These are phyloP conservation scores for Netelia fuscicornis DNA, from an alignment of 2,888 invertebrate genomes.

Conservation along the genomic window DNA sequence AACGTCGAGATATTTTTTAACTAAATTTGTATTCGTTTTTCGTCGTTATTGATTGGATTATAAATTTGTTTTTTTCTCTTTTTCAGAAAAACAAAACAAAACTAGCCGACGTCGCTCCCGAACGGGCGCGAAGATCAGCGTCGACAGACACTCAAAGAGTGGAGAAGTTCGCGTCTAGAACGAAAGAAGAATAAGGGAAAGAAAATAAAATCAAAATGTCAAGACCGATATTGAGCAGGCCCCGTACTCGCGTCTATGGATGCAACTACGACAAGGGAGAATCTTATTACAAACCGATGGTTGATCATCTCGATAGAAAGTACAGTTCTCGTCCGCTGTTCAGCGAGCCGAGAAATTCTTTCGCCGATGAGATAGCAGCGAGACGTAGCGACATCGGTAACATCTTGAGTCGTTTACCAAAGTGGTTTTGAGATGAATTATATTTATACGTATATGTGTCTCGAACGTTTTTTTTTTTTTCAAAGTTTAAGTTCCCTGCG, in stretches of 20 bases:
- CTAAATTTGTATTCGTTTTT: not conserved
- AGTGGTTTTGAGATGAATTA: conserved; percentile 81
- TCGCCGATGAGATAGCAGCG: conserved; percentile 86
- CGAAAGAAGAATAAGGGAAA: not conserved
- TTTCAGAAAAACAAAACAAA: conserved; percentile 38
- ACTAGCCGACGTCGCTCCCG: conserved; percentile 35
- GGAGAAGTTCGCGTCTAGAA: not conserved
- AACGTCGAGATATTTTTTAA: not conserved
- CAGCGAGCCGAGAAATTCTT: conserved; percentile 83
- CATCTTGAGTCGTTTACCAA: conserved; percentile 84
- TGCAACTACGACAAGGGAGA: conserved; percentile 94
- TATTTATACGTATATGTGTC: conserved; percentile 15
- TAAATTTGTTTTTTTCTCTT: not conserved
- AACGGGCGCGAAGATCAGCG: conserved; percentile 42
- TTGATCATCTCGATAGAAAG: conserved; percentile 91
- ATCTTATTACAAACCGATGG: conserved; percentile 92
- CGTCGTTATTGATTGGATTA: not conserved
- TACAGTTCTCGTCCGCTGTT: conserved; percentile 86
- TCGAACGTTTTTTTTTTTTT: conserved; percentile 11
- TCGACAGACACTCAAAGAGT: conserved; percentile 8
- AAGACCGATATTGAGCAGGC: conserved; percentile 86
- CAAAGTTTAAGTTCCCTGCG: conserved; percentile 31
- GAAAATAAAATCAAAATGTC: conserved; percentile 79
- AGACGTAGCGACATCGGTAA: conserved; percentile 85
- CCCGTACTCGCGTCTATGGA: conserved; percentile 93